Conservation (phyloP, 2,113 vertebrate genomes). For the Anser brachyrhynchus region DNA sequence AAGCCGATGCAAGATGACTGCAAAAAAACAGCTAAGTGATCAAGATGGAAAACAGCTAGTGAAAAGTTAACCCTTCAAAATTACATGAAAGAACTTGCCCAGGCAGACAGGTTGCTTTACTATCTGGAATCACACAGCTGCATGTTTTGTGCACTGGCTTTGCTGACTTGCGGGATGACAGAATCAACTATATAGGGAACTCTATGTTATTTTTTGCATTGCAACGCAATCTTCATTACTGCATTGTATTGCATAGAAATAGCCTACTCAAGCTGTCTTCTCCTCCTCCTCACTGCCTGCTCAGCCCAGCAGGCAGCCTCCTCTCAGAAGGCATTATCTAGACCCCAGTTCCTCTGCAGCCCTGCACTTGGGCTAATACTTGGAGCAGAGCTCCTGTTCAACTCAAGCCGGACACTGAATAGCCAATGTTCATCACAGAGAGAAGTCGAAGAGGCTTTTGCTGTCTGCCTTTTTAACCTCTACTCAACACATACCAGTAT, state of each 20-base stretch:
- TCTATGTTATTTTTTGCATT: not conserved
- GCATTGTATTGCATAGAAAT: not conserved
- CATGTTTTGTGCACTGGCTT: fast-evolving
- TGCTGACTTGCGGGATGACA: not conserved
- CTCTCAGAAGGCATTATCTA: not conserved
- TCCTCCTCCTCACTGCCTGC: not conserved
- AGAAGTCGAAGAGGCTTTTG: not conserved
- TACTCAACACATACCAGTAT: not conserved
- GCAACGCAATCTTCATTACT: not conserved
- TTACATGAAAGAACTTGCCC: not conserved
- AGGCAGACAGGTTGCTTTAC: not conserved
- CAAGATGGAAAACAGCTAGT: not conserved
- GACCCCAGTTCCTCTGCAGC: not conserved
- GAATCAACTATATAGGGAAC: not conserved
- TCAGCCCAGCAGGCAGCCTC: not conserved
- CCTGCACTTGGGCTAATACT: fast-evolving
- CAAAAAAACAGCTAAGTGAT: not conserved
- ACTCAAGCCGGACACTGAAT: not conserved
- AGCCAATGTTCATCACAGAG: not conserved
- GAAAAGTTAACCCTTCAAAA: not conserved
- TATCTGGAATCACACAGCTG: not conserved
- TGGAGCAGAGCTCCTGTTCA: not conserved
- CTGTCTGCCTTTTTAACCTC: not conserved
- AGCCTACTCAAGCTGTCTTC: not conserved
- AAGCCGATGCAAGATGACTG: not conserved